Base-by-base conservation (phyloP, 2,113 vertebrate genomes). In the Myrmecophaga tridactyla region DNA sequence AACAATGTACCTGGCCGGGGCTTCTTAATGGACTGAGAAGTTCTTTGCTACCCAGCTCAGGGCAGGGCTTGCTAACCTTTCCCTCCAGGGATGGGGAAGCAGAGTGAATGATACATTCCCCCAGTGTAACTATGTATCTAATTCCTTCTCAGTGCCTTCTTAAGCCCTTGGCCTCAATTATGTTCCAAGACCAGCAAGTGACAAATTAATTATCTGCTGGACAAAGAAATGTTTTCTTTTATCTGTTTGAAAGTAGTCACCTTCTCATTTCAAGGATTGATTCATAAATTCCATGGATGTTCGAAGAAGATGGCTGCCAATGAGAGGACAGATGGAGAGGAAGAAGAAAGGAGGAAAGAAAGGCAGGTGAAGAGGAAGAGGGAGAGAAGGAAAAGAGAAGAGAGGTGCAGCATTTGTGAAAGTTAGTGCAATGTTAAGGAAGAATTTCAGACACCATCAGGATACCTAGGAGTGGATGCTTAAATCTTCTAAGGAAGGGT, bases 231-330 rank as follows among this genome's bases (percentile, higher is more conserved):
- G 60, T 53, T 97, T 95, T 96, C 91, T 88, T 81, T 93, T 97
- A 94, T 70, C 73, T 78, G n/a, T 93, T 94, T 94, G 72, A 96
- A 98, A 98, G 80, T 94, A 82, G 91, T 92, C 89, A 90, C 96
- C 97, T 97, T 98, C 96, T 98, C 92, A 96, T 98, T 98, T 97
- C 69, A 78, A 69, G 84, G 0, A 94, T 90, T 34, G 90, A 46
- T 96, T 96, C 72, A 21, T 14, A 6, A 82, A 76, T 95, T 96
- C 34, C 56, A 21, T 80, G 53, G 85, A 96, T 95, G 83, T 95
- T 95, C 53, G 95, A 97, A 97, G 93, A 86, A 96, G 76, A 96
- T 95, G 97, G 75, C 84, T 88, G 1, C 94, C 77, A 43, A 15
- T 6, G 73, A 86, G 86, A 96, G 13, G 90, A 81, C 58, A 56